A percentile compares a stretch with the other conserved stretches of the same genome.
Evolutionary conservation across 1,140 invertebrate species (phyloP).

Genomic region (Ericerus pela): DNA sequence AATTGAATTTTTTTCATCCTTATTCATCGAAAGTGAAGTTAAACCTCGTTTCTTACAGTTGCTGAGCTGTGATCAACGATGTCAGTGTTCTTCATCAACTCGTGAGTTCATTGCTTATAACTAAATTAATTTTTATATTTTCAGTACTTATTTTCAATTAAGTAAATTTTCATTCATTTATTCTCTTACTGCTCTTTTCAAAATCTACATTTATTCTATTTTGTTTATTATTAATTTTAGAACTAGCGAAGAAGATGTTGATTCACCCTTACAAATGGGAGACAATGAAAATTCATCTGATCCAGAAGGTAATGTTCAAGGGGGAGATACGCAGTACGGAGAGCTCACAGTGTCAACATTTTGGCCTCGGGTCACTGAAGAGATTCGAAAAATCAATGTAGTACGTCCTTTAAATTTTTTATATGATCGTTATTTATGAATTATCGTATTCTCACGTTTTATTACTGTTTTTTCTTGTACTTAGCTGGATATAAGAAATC

Average conservation of each 20-base stretch:
- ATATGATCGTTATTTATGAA: neutral
- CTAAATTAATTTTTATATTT: neutral
- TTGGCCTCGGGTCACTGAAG: conserved; percentile 61
- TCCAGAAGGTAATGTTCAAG: conserved; percentile 13
- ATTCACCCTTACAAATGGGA: conserved; percentile 13
- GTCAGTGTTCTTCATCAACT: conserved; percentile 16
- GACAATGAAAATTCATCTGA: conserved; percentile 14
- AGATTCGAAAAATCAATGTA: conserved; percentile 52
- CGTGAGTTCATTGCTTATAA: conserved; percentile 12
- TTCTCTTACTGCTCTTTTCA: neutral
- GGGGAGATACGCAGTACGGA: conserved; percentile 41
- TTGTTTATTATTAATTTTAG: neutral
- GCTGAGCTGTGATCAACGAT: neutral
- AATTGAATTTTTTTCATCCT: neutral
- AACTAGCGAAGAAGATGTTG: conserved; percentile 15
- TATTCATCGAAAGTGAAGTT: neutral
- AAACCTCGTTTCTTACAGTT: neutral
- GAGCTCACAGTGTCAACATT: conserved; percentile 43
- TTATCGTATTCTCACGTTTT: neutral
- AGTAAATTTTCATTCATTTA: neutral
- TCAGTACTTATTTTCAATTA: neutral
- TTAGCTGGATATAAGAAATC: conserved; percentile 71
- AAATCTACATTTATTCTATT: neutral
- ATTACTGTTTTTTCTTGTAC: conserved; percentile 24
- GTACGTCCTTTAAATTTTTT: conserved; percentile 32